Base-by-base conservation (phyloP, 1,140 invertebrate genomes). In the Leguminivora glycinivorella region DNA sequence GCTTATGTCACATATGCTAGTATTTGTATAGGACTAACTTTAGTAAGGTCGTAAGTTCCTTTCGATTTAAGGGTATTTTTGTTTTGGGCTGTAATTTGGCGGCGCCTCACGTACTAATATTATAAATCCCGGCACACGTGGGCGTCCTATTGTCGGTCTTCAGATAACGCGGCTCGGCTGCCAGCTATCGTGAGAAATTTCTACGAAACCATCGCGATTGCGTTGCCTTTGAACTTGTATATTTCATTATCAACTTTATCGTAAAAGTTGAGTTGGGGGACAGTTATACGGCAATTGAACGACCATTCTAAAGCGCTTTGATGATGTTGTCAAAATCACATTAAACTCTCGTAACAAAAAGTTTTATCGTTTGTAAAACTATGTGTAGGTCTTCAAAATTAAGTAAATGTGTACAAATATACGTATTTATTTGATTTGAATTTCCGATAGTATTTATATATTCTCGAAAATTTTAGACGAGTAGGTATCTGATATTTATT, bases 111-210 rank as follows among this genome's bases (percentile, higher is more conserved):
- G 74, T 72, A 73, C 7, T 58, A 19, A 10, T 29, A 43, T 22
- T 78, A 83, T 83, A 82, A 82, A 86, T 83, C 78, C 74, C 68
- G 73, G 52, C 66, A 77, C 74, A 76, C 71, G 82, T 83, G 72
- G 82, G 82, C 72, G 79, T 75, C 72, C 79, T 71, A 81, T 80
- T 78, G 77, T 79, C 75, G 75, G 76, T 76, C 67, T 72, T 75
- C 73, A 73, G 78, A 81, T 77, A 76, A 77, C 77, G 77, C 69
- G 75, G 71, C 76, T 79, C n/a, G 80, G 78, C 77, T 73, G 70
- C 70, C 72, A n/a, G 43, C 52, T 76, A 76, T 75, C 76, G 67
- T 75, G 72, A 69, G 69, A 80, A 80, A 78, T 60, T 68, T 72
- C 29, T 71, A 38, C 26, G 58, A 34, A 69, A 25, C 69, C 68